Base-by-base conservation (phyloP, 92 coral and sea anemone genomes). In the Parazoanthus atlanticus region DNA sequence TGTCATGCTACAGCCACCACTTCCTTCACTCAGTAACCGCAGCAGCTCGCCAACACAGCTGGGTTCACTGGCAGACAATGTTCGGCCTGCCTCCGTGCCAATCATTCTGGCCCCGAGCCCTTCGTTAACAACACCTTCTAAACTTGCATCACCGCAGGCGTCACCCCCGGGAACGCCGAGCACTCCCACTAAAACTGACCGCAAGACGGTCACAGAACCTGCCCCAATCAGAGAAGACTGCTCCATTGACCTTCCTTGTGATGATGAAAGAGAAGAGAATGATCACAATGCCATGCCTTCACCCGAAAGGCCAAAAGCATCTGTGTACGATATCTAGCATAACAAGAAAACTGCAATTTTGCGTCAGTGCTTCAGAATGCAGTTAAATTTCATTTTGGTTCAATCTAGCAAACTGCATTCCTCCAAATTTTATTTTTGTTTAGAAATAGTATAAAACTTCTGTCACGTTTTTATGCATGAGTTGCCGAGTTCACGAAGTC, bases 91-190 rank as follows among this genome's bases (percentile, higher is more conserved):
- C 77, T 95, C 99, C 21, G 98, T 97, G 47, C 99, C 99, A 9
- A 97, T 97, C 88, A 97, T 97, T 43, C 94, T 97, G 3, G 98
- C 99, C 21, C 99, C 99, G 79, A 97, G 99, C 90, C 99, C 99
- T 66, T 92, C 96, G 26, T 88, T 95, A 23, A 28, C 78, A 26
- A 79, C 86, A 29, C 79, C 78, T 41, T 78, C 88, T 72, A 86
- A 66, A 56, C 67, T 77, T n/a, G 49, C 76, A 6, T 41, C 74
- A 47, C 80, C 84, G 25, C 85, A 58, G 40, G 82, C 88, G 76
- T 83, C 82, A 43, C 33, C 76, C 38, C 40, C 76, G 19, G 76
- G 40, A 72, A 80, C 84, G 29, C 78, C 87, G 29, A n/a, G 43
- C 46, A 70, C 79, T 2, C 67, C 87, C n/a, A 36, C 84, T 10